These are phyloP conservation scores for Macrophya annulata DNA, from an alignment of 2,888 invertebrate genomes.

Conservation along the genomic window DNA sequence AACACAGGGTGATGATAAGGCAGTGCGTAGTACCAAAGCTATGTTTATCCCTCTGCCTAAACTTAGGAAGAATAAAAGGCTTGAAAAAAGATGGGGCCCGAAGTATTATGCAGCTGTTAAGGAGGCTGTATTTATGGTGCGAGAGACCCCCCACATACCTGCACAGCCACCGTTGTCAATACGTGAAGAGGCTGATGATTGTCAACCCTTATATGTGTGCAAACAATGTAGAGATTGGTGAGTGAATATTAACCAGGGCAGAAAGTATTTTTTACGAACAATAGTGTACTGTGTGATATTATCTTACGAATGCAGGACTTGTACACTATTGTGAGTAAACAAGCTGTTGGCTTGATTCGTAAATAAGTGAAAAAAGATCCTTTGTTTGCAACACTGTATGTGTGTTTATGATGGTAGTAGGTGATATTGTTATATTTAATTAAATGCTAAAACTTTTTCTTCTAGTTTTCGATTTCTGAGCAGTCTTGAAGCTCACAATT, in stretches of 20 bases:
- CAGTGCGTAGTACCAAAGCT: neutral
- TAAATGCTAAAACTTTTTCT: constrained; percentile 54
- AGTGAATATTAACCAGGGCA: constrained; percentile 58
- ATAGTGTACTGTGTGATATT: neutral
- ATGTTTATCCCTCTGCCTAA: constrained; percentile 61
- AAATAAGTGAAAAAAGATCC: neutral
- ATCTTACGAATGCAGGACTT: neutral
- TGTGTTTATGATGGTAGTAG: neutral
- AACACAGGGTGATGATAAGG: constrained; percentile 1
- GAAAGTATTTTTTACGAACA: neutral
- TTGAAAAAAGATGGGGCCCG: constrained; percentile 67
- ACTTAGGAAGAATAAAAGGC: constrained; percentile 68
- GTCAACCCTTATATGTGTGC: constrained; percentile 66
- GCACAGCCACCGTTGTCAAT: constrained; percentile 67
- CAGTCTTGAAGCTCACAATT: constrained; percentile 72
- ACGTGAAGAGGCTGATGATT: constrained; percentile 62
- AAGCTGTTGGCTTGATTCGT: neutral
- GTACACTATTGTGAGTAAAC: neutral
- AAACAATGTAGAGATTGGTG: constrained; percentile 74
- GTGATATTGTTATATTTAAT: neutral
- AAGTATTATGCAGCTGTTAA: constrained; percentile 70
- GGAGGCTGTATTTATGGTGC: constrained; percentile 70
- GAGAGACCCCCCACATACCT: constrained; percentile 67
- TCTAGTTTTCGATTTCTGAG: constrained; percentile 72
- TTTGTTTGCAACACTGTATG: neutral